Conservation (phyloP, 1,140 invertebrate genomes). For the Copidosoma floridanum region DNA sequence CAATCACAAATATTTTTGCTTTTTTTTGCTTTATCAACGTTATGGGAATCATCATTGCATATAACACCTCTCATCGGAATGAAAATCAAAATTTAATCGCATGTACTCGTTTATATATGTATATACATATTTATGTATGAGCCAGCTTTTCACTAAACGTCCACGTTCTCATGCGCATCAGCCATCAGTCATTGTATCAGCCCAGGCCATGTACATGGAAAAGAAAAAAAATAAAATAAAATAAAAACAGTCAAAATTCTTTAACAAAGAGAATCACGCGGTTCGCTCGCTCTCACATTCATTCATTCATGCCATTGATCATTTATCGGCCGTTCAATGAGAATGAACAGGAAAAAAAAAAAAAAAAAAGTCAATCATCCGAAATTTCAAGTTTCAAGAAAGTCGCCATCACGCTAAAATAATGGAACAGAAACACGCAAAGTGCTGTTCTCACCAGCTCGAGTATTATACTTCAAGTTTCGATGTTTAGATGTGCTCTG, state of each 20-base stretch:
- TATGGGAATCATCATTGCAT: conserved; percentile 5
- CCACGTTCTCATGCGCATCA: conserved; percentile 9
- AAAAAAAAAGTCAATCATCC: neutral
- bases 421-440: neutral
- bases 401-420: too few relatives aligned
- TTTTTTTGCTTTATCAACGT: too few relatives aligned
- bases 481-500: conserved; percentile 59
- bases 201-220: too few relatives aligned
- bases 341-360: too few relatives aligned
- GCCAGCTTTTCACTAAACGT: conserved; percentile 19
- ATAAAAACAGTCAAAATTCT: neutral
- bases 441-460: conserved; percentile 37
- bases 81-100: neutral
- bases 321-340: conserved; percentile 24
- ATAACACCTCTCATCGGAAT: neutral
- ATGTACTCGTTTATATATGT: conserved; percentile 18
- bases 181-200: conserved; percentile 2
- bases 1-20: too few relatives aligned
- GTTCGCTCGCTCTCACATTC: conserved; percentile 45
- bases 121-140: too few relatives aligned
- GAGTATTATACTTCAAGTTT: conserved; percentile 59
- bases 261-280: conserved; percentile 36
- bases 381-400: too few relatives aligned
- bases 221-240: neutral
- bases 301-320: conserved; percentile 33